These are phyloP conservation scores for Pelagia noctiluca DNA, from an alignment of 30 jellyfish, hydroid and myxozoan genomes.

Conservation along the genomic window DNA sequence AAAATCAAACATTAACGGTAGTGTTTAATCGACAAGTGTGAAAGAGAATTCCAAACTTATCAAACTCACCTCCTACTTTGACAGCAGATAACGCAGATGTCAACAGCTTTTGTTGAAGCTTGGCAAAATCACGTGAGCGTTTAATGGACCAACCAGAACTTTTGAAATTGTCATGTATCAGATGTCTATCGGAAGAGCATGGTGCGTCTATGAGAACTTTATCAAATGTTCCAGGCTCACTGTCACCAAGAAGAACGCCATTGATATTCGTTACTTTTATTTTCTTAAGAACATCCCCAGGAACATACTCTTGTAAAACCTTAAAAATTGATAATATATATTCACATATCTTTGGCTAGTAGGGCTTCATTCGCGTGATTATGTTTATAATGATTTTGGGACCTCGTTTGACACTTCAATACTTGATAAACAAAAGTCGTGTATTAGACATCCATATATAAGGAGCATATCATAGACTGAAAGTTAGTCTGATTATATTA, in stretches of 20 bases:
- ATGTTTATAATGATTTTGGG: no score
- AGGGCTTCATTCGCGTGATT: no score
- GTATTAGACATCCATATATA: no score
- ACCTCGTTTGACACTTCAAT: no score
- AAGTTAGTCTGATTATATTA: no score
- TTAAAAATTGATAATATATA: neutral
- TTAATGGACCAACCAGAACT: slow-evolving; percentile 80
- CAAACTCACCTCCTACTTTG: slow-evolving; percentile 80
- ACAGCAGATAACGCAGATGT: slow-evolving; percentile 71
- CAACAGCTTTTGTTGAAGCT: slow-evolving; percentile 70
- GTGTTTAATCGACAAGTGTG: no score
- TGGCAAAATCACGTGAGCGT: slow-evolving; percentile 60
- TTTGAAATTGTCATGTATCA: slow-evolving; percentile 68
- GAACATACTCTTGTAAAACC: slow-evolving; percentile 74
- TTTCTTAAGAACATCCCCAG: neutral
- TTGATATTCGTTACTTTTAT: slow-evolving; percentile 51
- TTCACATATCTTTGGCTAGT: no score
- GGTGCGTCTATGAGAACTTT: slow-evolving; percentile 85
- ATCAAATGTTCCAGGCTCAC: slow-evolving; percentile 49
- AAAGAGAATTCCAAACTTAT: no score
- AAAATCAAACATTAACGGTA: no score
- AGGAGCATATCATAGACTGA: no score
- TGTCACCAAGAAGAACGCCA: slow-evolving; percentile 60
- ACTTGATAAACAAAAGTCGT: no score
- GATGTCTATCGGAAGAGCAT: slow-evolving; percentile 86